These are phyloP conservation scores for Varanus salvator DNA, from an alignment of 2,113 vertebrate genomes.

Conservation along the genomic window DNA sequence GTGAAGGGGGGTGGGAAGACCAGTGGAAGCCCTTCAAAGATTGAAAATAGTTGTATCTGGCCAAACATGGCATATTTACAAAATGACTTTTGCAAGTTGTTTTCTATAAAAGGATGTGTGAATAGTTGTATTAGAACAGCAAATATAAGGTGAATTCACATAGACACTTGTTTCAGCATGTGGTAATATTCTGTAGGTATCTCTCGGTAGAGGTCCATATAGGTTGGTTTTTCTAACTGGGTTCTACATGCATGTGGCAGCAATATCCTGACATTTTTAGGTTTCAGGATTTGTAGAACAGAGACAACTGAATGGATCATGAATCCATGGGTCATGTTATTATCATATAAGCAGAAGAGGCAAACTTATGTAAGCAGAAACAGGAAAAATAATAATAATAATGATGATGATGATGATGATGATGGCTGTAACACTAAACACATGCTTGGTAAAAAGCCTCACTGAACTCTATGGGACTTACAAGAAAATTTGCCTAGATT, in stretches of 20 bases:
- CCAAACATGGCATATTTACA: background rate
- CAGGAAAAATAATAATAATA: no score
- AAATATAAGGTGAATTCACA: conserved; percentile 32
- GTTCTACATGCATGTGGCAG: background rate
- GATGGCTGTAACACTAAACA: no score
- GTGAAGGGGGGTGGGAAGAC: no score
- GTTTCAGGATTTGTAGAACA: background rate
- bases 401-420: no score
- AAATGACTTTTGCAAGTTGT: conserved; percentile 32
- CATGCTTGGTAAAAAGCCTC: no score
- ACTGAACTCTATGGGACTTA: no score
- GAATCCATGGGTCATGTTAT: background rate
- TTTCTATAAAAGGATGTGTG: background rate
- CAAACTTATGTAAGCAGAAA: no score
- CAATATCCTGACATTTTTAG: background rate
- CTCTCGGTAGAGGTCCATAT: no score
- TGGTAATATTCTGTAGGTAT: background rate
- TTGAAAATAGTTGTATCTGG: background rate
- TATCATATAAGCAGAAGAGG: background rate
- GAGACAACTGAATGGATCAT: background rate
- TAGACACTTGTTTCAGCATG: background rate
- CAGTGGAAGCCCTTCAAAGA: background rate
- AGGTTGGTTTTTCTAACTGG: background rate
- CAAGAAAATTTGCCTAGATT: no score
- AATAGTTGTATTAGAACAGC: conserved; percentile 32